Base-by-base conservation (phyloP, 1,140 invertebrate genomes). In the Saccostrea cuccullata region DNA sequence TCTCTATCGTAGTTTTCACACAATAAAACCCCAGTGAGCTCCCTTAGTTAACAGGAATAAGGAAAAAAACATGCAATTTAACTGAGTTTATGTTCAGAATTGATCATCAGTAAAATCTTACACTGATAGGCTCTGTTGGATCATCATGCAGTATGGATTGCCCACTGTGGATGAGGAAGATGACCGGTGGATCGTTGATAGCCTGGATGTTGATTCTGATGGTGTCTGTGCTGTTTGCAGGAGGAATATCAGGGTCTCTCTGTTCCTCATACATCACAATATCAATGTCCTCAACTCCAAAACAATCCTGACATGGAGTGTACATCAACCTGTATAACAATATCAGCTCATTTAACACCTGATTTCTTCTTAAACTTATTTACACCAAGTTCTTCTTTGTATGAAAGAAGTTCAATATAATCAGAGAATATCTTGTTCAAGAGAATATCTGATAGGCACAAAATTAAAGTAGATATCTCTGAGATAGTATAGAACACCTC, bases 301-400 rank as follows among this genome's bases (percentile, higher is more conserved):
- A 85, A 82, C 88, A 89, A 60, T 87, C 88, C 55, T 58, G 73
- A 67, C 88, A 89, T 56, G 88, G 88, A n/a, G 86, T 89, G 67
- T 87, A 89, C 15, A 82, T n/a, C 64, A 89, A 84, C 5, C 88
- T 89, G 55, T 3, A 67, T 55, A 84, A 6, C 20, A 26, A 56
- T 47, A 9, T 47, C 5, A 47, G 6, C 47, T 47, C 5, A 47
- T 47, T 47, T 47, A 47, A 47, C 5, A 47, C 9, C 47, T 47
- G 5, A 47, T 47, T 47, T 47, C 47, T 47, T 47, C 47, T 47
- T 6, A 47, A 36, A 36, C 30, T 47, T 9, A 47, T 47, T 6
- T 8, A 47, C 11, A 36, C 2, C 26, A 47, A 77, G 23, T 82
- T 82, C 73, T 36, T 9, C 5, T 82, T 20, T 36, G 73, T 4